Evolutionary conservation across 2,797 vertebrate genomes (phyloP), one percentile per base, ranked within the genome.

Genomic region (Scarus forsteni): DNA sequence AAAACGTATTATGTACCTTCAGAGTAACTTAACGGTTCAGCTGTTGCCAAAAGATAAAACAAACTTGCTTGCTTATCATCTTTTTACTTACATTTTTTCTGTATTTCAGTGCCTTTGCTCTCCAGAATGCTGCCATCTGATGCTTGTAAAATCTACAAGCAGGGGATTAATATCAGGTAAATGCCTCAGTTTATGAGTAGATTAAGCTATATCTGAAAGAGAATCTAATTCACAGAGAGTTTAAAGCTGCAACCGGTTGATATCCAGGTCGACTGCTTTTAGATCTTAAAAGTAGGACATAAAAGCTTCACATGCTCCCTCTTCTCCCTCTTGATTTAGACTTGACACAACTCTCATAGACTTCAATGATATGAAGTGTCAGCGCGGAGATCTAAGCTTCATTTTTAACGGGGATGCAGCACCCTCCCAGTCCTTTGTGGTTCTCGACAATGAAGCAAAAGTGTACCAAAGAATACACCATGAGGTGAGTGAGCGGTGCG

Each of bases 401-500:
- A 98, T 98, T 89, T 99, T 99, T 81, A 97, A 94, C 0, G 97
- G 97, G 7, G 97, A 98, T 3, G 96, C 96, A 0, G 73, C 91
- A 2, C 96, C 97, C 73, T 95, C 96, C 10, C 95, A 98, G 94
- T 98, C 97, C 88, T 98, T 99, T 76, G 96, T 97, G 91, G 97
- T 99, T 70, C 94, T 99, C 89, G 97, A 99, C 93, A 98, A 99
- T 0, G 97, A 99, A 71, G 96, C 97, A 59, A 98, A 97, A 88
- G 97, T 99, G 89, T 99, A 98, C 94, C 97, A 98, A 93, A 95
- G 96, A 92, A 98, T 99, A 90, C 97, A 98, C 77, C 97, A 98
- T 0, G 96, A 99, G 96, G 97, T 97, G 80, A 93, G 91, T 1
- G n/a, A 50, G 19, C 0, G 10, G 13, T 5, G 3, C 10, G 16